A percentile compares a stretch with the other conserved stretches of the same genome.
Conservation (phyloP, 2,797 vertebrate genomes). For the Tarsius wallacei region DNA sequence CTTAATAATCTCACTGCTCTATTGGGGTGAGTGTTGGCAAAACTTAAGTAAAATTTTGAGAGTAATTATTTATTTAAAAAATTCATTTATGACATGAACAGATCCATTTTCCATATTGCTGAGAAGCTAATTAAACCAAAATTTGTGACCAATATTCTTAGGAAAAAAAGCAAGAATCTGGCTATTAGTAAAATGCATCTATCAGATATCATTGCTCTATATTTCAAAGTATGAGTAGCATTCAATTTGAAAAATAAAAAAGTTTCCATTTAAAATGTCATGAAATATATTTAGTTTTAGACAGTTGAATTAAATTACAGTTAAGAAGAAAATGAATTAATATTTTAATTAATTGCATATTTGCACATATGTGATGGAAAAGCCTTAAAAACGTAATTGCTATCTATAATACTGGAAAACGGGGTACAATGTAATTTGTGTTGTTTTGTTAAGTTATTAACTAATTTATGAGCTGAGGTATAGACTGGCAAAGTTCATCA, state of each 20-base stretch:
- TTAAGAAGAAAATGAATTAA: not conserved
- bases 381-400: not conserved
- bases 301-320: not conserved
- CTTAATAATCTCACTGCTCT: not conserved
- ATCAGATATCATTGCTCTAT: not conserved
- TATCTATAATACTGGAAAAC: not conserved
- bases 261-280: not conserved
- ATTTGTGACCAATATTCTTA: not conserved
- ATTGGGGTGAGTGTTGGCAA: not conserved
- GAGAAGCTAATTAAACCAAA: constrained; percentile 24
- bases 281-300: constrained; percentile 17
- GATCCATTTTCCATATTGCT: not conserved
- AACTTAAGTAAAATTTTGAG: constrained; percentile 4
- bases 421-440: not conserved
- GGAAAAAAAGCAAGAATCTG: not conserved
- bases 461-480: not conserved
- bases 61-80: constrained; percentile 33
- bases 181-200: not conserved
- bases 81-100: not conserved
- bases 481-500: not conserved
- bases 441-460: not conserved
- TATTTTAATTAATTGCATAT: not conserved
- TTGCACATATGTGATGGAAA: not conserved
- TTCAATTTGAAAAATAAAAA: not conserved
- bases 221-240: constrained; percentile 25